Evolutionary conservation across 2,797 vertebrate genomes (phyloP).

Genomic region (Acipenser transmontanus): DNA sequence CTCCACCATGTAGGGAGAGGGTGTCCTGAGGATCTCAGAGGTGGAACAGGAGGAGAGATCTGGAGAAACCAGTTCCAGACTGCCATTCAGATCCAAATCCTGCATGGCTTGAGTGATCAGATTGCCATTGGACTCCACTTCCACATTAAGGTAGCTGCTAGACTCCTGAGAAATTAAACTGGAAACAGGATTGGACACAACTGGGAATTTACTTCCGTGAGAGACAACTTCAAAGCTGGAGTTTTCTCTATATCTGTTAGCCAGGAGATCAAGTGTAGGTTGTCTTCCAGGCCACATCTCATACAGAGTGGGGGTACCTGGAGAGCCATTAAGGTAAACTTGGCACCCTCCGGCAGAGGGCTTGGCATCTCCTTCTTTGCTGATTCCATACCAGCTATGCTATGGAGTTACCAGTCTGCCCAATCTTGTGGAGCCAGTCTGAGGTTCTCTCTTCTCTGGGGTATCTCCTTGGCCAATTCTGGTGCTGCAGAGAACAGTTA

Average conservation of each 20-base stretch:
- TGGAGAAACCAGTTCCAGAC: slow-evolving; percentile 26
- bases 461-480: too few relatives aligned
- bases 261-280: background rate
- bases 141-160: slow-evolving; percentile 49
- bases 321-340: too few relatives aligned
- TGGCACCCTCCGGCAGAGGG: too few relatives aligned
- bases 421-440: too few relatives aligned
- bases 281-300: slow-evolving; percentile 20
- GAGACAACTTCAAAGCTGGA: slow-evolving; percentile 62
- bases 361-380: too few relatives aligned
- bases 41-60: slow-evolving; percentile 42
- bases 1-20: slow-evolving; percentile 33
- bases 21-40: slow-evolving; percentile 39
- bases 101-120: slow-evolving; percentile 47
- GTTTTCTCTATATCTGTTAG: slow-evolving; percentile 33
- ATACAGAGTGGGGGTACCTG: slow-evolving; percentile 38
- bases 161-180: slow-evolving; percentile 31
- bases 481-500: too few relatives aligned
- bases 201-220: slow-evolving; percentile 59
- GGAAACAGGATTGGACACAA: slow-evolving; percentile 35
- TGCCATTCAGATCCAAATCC: slow-evolving; percentile 49
- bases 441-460: too few relatives aligned
- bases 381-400: too few relatives aligned
- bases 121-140: slow-evolving; percentile 55
- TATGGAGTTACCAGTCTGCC: too few relatives aligned